Evolutionary conservation across 2,797 vertebrate genomes (phyloP).

Genomic region (Anabacerthia variegaticeps): DNA sequence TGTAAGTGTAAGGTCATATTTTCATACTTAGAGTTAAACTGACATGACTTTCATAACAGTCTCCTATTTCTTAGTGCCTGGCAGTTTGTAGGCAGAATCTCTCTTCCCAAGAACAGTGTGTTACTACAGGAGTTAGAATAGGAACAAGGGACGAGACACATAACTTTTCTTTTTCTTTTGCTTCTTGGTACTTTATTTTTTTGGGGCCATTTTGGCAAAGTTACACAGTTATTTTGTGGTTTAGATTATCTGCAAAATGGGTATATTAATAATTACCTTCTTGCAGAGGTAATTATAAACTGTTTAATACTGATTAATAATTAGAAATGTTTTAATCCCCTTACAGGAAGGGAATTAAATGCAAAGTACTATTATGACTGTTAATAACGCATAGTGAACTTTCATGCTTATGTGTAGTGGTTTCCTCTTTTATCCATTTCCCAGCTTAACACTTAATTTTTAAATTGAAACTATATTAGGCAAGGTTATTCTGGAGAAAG

Average conservation of each 20-base stretch:
- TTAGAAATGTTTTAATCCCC: slow-evolving; percentile 60
- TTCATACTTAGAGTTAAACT: background rate
- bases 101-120: background rate
- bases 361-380: slow-evolving; percentile 39
- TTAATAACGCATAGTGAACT: slow-evolving; percentile 40
- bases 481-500: slow-evolving; percentile 46
- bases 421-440: slow-evolving; percentile 31
- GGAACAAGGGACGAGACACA: background rate
- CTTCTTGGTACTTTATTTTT: background rate
- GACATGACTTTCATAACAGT: background rate
- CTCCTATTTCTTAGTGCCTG: background rate
- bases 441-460: slow-evolving; percentile 3
- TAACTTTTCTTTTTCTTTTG: background rate
- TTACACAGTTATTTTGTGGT: background rate
- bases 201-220: background rate
- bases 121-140: background rate
- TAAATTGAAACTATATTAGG: slow-evolving; percentile 11
- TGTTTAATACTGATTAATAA: slow-evolving; percentile 58
- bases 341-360: slow-evolving; percentile 55
- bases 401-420: background rate
- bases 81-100: background rate
- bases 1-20: background rate
- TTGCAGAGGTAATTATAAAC: slow-evolving; percentile 59
- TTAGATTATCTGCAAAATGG: slow-evolving; percentile 31
- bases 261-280: slow-evolving; percentile 39